A percentile compares a stretch with the other conserved stretches of the same genome.
phyloP scores from a whole-genome alignment of 2,888 invertebrate genomes.

The Baronia brevicornis region DNA sequence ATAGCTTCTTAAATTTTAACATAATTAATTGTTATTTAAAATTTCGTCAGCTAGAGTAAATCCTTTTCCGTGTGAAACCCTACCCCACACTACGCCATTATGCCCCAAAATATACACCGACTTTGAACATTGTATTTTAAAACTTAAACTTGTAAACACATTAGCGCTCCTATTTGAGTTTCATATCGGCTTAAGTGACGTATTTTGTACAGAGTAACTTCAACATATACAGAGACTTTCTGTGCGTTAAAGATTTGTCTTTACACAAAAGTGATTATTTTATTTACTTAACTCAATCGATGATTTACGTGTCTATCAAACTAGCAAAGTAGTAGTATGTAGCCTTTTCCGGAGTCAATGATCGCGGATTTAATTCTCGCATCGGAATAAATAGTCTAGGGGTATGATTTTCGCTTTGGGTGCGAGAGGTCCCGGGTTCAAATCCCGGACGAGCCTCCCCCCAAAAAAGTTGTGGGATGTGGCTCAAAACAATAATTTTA shows the following conservation, averaged over 20 bases:
- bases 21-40: background rate
- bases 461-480: too few species aligned
- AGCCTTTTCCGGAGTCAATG: too few species aligned
- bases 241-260: background rate
- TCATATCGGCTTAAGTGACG: constrained; percentile 38
- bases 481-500: too few species aligned
- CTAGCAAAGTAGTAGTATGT: too few species aligned
- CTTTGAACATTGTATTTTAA: constrained; percentile 31
- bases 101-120: constrained; percentile 33
- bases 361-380: too few species aligned
- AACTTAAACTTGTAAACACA: constrained; percentile 34
- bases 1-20: too few species aligned
- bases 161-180: constrained; percentile 42
- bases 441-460: constrained; percentile 78
- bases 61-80: constrained; percentile 21
- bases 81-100: constrained; percentile 28
- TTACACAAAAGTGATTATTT: background rate
- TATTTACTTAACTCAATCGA: background rate
- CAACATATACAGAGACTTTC: background rate
- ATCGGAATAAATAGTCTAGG: too few species aligned
- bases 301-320: too few species aligned
- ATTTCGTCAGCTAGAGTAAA: constrained; percentile 3
- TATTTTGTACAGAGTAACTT: constrained; percentile 28
- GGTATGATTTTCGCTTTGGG: constrained; percentile 77
- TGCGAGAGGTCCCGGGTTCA: constrained; percentile 78